These are phyloP conservation scores for Sturnira hondurensis DNA, from an alignment of 2,113 vertebrate species.

Conservation along the genomic window DNA sequence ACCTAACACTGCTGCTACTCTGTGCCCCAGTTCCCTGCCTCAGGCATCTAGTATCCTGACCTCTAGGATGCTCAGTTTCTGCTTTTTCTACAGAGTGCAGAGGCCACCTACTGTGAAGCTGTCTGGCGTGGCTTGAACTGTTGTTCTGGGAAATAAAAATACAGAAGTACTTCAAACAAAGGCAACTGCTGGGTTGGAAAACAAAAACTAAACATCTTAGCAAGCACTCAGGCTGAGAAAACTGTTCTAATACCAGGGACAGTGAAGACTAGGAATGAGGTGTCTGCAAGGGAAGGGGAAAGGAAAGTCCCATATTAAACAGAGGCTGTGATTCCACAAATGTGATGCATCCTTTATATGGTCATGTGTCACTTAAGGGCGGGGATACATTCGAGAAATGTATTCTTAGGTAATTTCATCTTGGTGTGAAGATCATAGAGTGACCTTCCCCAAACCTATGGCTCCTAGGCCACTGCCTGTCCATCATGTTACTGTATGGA, in stretches of 20 bases:
- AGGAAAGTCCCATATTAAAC: background rate
- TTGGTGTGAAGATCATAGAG: background rate
- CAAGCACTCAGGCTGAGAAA: background rate
- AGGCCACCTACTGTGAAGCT: background rate
- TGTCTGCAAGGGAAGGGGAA: too few relatives aligned
- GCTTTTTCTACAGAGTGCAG: background rate
- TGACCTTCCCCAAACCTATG: background rate
- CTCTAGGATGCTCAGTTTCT: background rate
- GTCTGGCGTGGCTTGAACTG: background rate
- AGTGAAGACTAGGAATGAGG: background rate
- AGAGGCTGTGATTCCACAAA: background rate
- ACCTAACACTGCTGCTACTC: background rate
- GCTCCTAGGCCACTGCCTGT: background rate
- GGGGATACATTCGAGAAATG: background rate
- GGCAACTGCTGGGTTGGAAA: background rate
- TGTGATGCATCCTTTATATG: background rate
- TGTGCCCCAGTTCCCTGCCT: background rate
- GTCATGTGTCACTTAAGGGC: background rate
- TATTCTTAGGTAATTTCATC: background rate
- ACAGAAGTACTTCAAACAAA: conserved; percentile 37
- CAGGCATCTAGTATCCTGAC: background rate
- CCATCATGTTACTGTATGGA: background rate
- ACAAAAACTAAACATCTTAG: background rate
- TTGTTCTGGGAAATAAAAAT: conserved; percentile 27
- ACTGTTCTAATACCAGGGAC: background rate